Base-by-base conservation (phyloP, 2,888 invertebrate genomes). In the Chironomus tentans region DNA sequence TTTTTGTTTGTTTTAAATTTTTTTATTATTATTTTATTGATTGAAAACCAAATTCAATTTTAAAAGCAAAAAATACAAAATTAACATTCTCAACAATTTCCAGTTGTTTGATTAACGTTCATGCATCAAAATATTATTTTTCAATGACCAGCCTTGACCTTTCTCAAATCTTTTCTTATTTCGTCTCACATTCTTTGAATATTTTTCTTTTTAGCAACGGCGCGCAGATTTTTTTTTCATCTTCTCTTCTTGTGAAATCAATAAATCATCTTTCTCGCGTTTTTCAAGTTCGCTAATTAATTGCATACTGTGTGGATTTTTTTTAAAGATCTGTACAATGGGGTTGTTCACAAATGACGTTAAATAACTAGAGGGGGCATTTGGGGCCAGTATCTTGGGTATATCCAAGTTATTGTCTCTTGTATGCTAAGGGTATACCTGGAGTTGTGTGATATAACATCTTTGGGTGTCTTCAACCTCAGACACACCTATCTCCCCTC, bases 141-240 rank as follows among this genome's bases (percentile, higher is more conserved):
- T 24, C 10, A 65, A 65, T 65, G 65, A 65, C 65, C 65, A 65
- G 22, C 65, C 65, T 65, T 65, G 65, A 65, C 65, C 65, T 65
- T 65, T 22, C 65, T 24, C 65, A 65, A 65, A 65, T 12, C 18
- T 22, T 65, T 65, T 65, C 24, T 21, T 21, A 65, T 65, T 65
- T 65, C 12, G 5, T 24, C 22, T 24, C 22, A 13, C 22, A 65
- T 7, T n/a, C 13, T 65, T 21, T 65, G 65, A 18, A 13, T 21
- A 21, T 65, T 38, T 38, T 38, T 38, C 38, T 38, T 38, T 38
- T 65, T 10, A 21, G 4, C 21, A 10, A 65, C 21, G 24, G 65
- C 65, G 24, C 13, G 24, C 22, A 65, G 21, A 10, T 21, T 22
- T 65, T 65, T 65, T 22, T 24, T 2, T 13, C 3, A 1, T 13